phyloP scores from a whole-genome alignment of 2,888 invertebrate genomes.

The Nephrotoma appendiculata region DNA sequence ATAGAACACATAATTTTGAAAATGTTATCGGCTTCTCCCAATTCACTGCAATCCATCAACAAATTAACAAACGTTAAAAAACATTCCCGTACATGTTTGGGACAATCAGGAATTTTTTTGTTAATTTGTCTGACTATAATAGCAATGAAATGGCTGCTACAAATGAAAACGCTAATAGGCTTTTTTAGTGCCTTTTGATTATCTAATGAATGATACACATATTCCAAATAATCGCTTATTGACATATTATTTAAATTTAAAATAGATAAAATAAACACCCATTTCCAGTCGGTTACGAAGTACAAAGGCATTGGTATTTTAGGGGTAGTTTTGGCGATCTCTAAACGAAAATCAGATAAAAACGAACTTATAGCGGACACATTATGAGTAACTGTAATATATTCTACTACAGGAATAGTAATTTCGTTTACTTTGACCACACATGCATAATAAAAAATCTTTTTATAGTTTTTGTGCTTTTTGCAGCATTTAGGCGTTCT shows the following conservation, averaged over 20 bases:
- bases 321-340: neutral
- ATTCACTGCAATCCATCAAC: neutral
- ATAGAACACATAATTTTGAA: neutral
- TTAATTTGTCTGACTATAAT: neutral
- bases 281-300: neutral
- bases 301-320: neutral
- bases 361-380: neutral
- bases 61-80: neutral
- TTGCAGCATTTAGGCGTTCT: too few relatives aligned
- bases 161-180: neutral
- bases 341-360: neutral
- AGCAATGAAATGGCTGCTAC: neutral
- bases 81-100: neutral
- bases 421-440: neutral
- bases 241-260: neutral
- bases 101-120: neutral
- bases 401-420: neutral
- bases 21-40: neutral
- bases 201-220: neutral
- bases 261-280: neutral
- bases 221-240: neutral
- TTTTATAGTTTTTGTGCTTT: neutral
- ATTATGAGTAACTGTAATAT: neutral
- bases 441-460: neutral
- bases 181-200: neutral